Evolutionary conservation across 2,888 invertebrate species (phyloP).

Genomic region (Spatulosminthurus flaviceps): DNA sequence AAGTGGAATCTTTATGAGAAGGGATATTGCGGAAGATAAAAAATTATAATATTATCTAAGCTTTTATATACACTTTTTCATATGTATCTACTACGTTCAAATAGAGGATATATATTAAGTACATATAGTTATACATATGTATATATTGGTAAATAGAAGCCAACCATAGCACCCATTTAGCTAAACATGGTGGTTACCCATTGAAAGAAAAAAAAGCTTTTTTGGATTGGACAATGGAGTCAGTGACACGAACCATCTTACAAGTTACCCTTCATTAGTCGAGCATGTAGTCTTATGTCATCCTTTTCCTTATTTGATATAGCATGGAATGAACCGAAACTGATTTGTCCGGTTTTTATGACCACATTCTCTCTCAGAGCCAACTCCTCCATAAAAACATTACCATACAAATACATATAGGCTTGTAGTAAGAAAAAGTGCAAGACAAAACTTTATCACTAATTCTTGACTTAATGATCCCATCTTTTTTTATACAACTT

Average conservation of each 20-base stretch:
- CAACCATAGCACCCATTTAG: too few species aligned
- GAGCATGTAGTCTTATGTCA: slow-evolving; percentile 37
- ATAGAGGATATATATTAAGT: too few species aligned
- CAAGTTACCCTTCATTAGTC: slow-evolving; percentile 40
- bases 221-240: slow-evolving; percentile 31
- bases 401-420: not conserved
- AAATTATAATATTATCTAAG: not conserved
- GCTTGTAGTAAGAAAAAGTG: too few species aligned
- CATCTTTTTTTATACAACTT: slow-evolving; percentile 2
- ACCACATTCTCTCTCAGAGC: not conserved
- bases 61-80: too few species aligned
- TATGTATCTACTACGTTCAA: too few species aligned
- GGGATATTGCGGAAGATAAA: slow-evolving; percentile 18
- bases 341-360: slow-evolving; percentile 34
- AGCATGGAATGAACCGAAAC: slow-evolving; percentile 30
- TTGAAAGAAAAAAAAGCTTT: too few species aligned
- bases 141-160: too few species aligned
- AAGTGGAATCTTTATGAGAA: slow-evolving; percentile 18
- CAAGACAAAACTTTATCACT: not conserved
- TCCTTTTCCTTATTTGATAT: slow-evolving; percentile 39
- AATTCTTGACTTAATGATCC: not conserved
- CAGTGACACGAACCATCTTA: slow-evolving; percentile 26
- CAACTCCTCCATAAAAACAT: not conserved
- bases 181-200: too few species aligned
- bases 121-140: too few species aligned